Conservation (phyloP, 2,113 vertebrate genomes). For the Dromiciops gliroides region DNA sequence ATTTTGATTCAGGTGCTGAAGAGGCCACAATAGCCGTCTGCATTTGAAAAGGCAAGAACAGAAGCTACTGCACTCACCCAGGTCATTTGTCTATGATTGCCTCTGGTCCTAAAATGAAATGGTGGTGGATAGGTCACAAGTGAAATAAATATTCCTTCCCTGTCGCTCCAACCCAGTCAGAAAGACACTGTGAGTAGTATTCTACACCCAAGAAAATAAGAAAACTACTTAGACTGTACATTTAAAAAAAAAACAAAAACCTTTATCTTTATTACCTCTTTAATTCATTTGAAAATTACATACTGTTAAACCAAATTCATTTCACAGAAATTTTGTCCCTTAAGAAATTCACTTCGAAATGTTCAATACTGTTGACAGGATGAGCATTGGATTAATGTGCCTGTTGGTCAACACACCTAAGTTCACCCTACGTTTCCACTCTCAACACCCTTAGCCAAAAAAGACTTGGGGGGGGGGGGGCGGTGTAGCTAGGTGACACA, state of each 20-base stretch:
- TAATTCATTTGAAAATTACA: constrained; percentile 24
- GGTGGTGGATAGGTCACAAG: neutral
- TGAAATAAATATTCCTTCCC: neutral
- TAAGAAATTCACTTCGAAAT: constrained; percentile 40
- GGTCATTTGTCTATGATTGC: neutral
- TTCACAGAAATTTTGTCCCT: constrained; percentile 72
- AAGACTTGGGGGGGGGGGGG: neutral
- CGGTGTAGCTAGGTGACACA: too few relatives aligned
- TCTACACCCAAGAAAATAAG: neutral
- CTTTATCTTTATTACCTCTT: constrained; percentile 14
- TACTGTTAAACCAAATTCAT: constrained; percentile 58
- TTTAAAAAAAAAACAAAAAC: constrained; percentile 10
- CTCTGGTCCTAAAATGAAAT: neutral
- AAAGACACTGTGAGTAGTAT: neutral
- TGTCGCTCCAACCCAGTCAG: neutral
- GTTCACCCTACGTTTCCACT: too few relatives aligned
- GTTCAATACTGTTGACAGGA: neutral
- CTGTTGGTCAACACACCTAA: neutral
- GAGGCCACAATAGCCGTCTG: neutral
- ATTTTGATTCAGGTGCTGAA: neutral
- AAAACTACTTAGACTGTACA: neutral
- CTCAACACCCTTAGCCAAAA: neutral
- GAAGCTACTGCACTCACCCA: neutral
- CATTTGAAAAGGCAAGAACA: neutral
- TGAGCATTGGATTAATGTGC: neutral